Evolutionary conservation across 2,888 invertebrate genomes (phyloP).

Genomic region (Luffia ferchaultella): DNA sequence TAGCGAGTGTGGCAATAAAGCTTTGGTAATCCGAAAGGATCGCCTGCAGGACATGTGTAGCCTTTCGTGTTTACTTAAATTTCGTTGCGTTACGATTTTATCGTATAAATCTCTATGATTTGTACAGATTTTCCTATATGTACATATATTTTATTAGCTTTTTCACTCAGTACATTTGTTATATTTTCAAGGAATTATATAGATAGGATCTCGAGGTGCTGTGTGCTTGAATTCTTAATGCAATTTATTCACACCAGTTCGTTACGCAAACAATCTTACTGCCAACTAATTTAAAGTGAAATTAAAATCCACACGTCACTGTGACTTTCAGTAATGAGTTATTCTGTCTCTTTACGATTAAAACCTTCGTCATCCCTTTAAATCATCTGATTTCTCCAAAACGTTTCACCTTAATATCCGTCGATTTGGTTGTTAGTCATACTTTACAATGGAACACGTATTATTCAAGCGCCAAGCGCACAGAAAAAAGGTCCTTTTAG

Average conservation of each 20-base stretch:
- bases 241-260: not conserved
- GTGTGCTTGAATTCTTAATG: not conserved
- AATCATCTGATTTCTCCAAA: no score
- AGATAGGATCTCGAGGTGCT: not conserved
- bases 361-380: no score
- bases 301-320: no score
- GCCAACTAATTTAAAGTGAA: no score
- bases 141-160: not conserved
- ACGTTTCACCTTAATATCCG: no score
- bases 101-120: not conserved
- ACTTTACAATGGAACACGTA: no score
- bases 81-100: not conserved
- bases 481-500: no score
- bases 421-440: no score
- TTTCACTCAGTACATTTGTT: not conserved
- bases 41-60: constrained; percentile 11
- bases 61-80: not conserved
- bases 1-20: constrained; percentile 32
- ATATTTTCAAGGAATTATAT: not conserved
- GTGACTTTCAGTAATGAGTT: no score
- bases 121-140: not conserved
- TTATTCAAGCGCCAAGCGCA: no score
- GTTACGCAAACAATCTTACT: no score
- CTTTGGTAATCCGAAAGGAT: constrained; percentile 38
- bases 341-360: no score